phyloP scores from a whole-genome alignment of 1,140 invertebrate species.

The Drosophila seguyi region DNA sequence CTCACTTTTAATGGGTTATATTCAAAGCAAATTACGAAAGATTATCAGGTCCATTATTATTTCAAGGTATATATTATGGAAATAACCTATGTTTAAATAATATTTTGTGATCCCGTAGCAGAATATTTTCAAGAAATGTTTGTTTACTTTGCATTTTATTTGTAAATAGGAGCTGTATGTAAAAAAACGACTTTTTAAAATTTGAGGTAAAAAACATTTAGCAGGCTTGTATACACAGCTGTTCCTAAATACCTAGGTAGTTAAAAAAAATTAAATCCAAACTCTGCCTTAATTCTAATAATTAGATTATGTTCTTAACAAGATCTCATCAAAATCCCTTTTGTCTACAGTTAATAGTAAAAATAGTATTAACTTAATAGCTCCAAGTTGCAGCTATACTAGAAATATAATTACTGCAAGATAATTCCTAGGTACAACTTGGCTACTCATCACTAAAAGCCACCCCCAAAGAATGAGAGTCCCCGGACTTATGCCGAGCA shows the following conservation, averaged over 20 bases:
- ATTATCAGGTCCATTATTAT: background rate
- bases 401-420: background rate
- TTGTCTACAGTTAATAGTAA: background rate
- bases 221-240: too few relatives aligned
- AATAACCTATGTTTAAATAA: background rate
- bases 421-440: conserved; percentile 14
- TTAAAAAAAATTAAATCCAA: too few relatives aligned
- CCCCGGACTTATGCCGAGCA: conserved; percentile 28
- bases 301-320: background rate
- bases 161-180: too few relatives aligned
- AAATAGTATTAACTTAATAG: too few relatives aligned
- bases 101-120: too few relatives aligned
- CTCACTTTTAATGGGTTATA: background rate
- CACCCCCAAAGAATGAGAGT: conserved; percentile 19
- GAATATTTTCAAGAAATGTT: background rate
- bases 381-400: background rate
- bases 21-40: background rate
- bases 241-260: too few relatives aligned
- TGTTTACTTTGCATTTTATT: too few relatives aligned
- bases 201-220: too few relatives aligned
- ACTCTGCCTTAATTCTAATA: too few relatives aligned
- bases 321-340: background rate
- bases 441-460: background rate
- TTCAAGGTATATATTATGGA: background rate
- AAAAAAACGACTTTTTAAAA: too few relatives aligned